Evolutionary conservation across 2,888 invertebrate genomes (phyloP).

Genomic region (Scaptomyza cyrtandrae): DNA sequence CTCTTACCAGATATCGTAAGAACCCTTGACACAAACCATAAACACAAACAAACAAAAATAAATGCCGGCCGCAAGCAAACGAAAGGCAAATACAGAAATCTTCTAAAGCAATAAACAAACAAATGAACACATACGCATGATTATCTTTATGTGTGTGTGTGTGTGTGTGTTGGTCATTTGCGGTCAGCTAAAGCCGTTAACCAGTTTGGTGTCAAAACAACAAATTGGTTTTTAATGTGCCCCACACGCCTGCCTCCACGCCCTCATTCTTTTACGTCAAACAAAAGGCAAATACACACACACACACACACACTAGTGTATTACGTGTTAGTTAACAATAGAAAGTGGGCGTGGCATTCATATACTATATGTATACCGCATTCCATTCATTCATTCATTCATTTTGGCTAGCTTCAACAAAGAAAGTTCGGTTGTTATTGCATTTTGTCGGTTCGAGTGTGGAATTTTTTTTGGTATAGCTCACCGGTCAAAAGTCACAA

Average conservation of each 20-base stretch:
- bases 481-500: slow-evolving; percentile 63
- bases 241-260: neutral
- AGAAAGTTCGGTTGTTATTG: slow-evolving; percentile 44
- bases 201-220: slow-evolving; percentile 75
- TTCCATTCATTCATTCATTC: slow-evolving; percentile 28
- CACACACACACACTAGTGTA: slow-evolving; percentile 11
- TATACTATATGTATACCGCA: neutral
- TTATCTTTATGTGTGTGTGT: slow-evolving; percentile 14
- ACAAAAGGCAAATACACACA: slow-evolving; percentile 67
- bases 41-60: slow-evolving; percentile 35
- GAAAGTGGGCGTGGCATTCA: slow-evolving; percentile 21
- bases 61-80: slow-evolving; percentile 53
- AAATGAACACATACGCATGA: slow-evolving; percentile 37
- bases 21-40: slow-evolving; percentile 56
- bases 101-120: slow-evolving; percentile 71
- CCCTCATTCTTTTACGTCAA: slow-evolving; percentile 20
- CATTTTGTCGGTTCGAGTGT: slow-evolving; percentile 24
- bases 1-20: slow-evolving; percentile 5
- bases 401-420: too few relatives aligned
- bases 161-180: slow-evolving; percentile 56
- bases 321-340: neutral
- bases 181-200: slow-evolving; percentile 43
- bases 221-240: slow-evolving; percentile 79
- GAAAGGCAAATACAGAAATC: slow-evolving; percentile 61
- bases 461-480: slow-evolving; percentile 18